A percentile compares a stretch with the other conserved stretches of the same genome.
Conservation (phyloP, 2,113 vertebrate genomes). For the Acanthisitta chloris region DNA sequence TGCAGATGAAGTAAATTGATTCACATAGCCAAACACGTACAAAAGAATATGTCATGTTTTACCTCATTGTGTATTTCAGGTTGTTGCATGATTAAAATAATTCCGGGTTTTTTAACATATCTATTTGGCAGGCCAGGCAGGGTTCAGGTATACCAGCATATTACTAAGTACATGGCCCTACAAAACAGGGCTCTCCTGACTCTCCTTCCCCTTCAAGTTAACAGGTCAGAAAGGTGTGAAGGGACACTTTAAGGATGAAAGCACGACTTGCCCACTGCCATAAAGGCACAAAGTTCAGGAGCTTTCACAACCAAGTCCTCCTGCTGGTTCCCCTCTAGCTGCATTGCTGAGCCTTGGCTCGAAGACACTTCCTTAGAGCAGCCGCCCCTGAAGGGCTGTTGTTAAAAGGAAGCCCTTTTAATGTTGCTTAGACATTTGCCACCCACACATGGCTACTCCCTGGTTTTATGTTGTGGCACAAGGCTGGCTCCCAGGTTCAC, state of each 20-base stretch:
- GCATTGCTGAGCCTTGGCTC: background rate
- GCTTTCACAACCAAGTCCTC: background rate
- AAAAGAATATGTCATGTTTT: background rate
- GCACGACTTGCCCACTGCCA: background rate
- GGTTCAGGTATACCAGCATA: background rate
- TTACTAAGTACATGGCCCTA: background rate
- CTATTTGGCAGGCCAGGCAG: background rate
- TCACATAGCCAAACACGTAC: background rate
- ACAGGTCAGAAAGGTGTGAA: background rate
- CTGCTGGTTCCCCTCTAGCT: background rate
- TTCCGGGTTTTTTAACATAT: background rate
- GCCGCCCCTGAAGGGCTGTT: background rate
- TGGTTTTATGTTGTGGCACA: background rate
- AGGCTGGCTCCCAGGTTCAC: background rate
- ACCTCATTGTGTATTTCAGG: background rate
- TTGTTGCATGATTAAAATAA: background rate
- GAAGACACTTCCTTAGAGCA: background rate
- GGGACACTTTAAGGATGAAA: background rate
- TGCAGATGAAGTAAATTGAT: background rate
- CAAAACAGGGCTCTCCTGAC: background rate
- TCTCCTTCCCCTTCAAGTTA: background rate
- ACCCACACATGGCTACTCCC: rapidly evolving
- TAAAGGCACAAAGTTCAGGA: background rate
- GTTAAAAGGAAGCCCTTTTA: background rate
- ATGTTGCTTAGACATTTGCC: background rate